Evolutionary conservation across 2,113 vertebrate species (phyloP).

Genomic region (Acanthisitta chloris): DNA sequence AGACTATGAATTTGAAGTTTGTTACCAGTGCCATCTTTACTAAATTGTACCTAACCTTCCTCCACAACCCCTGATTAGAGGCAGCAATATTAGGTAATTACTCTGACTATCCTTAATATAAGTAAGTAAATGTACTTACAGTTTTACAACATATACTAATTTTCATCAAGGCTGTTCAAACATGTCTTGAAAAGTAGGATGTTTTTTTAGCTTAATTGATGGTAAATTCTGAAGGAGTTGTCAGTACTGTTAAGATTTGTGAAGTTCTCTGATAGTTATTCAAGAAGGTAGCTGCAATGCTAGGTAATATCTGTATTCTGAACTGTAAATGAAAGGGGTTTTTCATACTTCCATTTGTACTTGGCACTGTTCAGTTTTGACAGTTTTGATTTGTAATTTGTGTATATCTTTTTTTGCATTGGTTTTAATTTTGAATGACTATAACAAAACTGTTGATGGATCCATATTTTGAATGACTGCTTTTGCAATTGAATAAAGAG

Average conservation of each 20-base stretch:
- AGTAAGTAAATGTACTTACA: neutral
- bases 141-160: neutral
- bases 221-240: slow-evolving; percentile 50
- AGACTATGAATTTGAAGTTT: neutral
- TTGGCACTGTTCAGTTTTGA: slow-evolving; percentile 23
- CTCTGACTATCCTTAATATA: neutral
- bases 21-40: neutral
- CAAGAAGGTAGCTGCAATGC: slow-evolving; percentile 38
- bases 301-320: slow-evolving; percentile 31
- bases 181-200: slow-evolving; percentile 8
- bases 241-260: slow-evolving; percentile 46
- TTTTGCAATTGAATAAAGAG: neutral
- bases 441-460: neutral
- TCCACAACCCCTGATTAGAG: neutral
- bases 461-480: neutral
- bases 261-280: slow-evolving; percentile 57
- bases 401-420: neutral
- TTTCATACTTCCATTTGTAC: slow-evolving; percentile 27
- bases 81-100: neutral
- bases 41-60: neutral
- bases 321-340: slow-evolving; percentile 62
- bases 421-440: neutral
- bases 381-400: slow-evolving; percentile 26
- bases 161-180: slow-evolving; percentile 26
- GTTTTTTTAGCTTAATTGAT: neutral